Evolutionary conservation across 2,113 vertebrate species (phyloP).

Genomic region (Dicentrarchus labrax): DNA sequence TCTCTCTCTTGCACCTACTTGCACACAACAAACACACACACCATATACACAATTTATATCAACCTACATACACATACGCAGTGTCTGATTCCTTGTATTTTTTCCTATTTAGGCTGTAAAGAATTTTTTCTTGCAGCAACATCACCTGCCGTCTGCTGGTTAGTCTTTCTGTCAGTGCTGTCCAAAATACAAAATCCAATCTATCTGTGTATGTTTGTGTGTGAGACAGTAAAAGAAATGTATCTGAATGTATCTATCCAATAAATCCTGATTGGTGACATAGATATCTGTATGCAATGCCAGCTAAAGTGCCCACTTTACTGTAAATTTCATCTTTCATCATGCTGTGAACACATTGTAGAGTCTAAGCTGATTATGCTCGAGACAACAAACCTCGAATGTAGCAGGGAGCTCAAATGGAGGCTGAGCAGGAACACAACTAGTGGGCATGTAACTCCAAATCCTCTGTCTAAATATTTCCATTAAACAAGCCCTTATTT

Average conservation of each 20-base stretch:
- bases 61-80: background rate
- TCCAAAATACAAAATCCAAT: background rate
- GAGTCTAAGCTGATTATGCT: constrained; percentile 44
- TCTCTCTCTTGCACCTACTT: background rate
- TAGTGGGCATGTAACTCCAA: constrained; percentile 31
- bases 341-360: constrained; percentile 30
- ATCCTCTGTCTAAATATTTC: constrained; percentile 50
- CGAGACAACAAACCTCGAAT: constrained; percentile 34
- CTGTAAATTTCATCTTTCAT: constrained; percentile 27
- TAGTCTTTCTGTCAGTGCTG: background rate
- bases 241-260: constrained; percentile 12
- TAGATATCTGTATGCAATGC: constrained; percentile 14
- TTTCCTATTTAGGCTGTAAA: background rate
- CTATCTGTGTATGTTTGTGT: constrained; percentile 9
- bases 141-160: background rate
- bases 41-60: background rate
- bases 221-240: background rate
- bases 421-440: constrained; percentile 36
- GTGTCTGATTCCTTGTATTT: background rate
- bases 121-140: background rate
- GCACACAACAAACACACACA: background rate
- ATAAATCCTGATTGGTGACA: constrained; percentile 29
- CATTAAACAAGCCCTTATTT: constrained; percentile 49
- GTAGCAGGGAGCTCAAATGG: constrained; percentile 17
- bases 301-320: constrained; percentile 26